Percentiles rank a stretch among this genome's conserved stretches.
These are phyloP conservation scores for Hycleus cichorii DNA, from an alignment of 1,140 invertebrate genomes.

Conservation along the genomic window DNA sequence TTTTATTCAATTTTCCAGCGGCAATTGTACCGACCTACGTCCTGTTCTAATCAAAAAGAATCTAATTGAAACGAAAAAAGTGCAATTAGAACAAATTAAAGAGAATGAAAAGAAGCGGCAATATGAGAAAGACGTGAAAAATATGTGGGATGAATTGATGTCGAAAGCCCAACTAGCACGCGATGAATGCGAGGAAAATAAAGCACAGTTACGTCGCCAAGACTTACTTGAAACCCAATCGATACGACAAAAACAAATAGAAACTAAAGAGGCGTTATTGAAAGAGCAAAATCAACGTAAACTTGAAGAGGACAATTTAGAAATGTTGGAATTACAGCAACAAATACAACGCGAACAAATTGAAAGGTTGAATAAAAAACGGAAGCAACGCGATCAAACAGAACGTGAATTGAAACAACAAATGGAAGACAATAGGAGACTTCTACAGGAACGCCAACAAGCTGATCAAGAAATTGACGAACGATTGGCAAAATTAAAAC, in stretches of 20 bases:
- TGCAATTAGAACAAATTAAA: conserved; percentile 37
- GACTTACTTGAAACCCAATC: conserved; percentile 25
- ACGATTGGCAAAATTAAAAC: conserved; percentile 14
- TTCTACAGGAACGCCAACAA: conserved; percentile 26
- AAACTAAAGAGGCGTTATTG: conserved; percentile 26
- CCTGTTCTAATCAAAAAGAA: conserved; percentile 27
- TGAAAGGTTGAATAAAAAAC: conserved; percentile 23
- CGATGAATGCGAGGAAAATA: neutral
- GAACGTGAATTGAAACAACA: conserved; percentile 31
- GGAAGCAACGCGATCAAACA: conserved; percentile 20
- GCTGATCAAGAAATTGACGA: conserved; percentile 32
- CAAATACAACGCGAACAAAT: conserved; percentile 30
- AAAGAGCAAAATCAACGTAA: conserved; percentile 25
- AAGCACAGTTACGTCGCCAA: conserved; percentile 6
- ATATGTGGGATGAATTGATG: conserved; percentile 35
- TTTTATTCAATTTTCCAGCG: conserved; percentile 18
- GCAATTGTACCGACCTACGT: conserved; percentile 29
- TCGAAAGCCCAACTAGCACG: conserved; percentile 31
- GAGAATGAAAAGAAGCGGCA: conserved; percentile 36
- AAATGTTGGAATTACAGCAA: conserved; percentile 29
- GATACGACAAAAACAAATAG: conserved; percentile 22
- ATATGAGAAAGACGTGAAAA: conserved; percentile 32
- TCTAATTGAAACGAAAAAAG: conserved; percentile 33
- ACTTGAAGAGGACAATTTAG: conserved; percentile 26
- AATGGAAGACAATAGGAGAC: conserved; percentile 26